Evolutionary conservation across 2,888 invertebrate species (phyloP), one percentile per base, ranked within the genome.

Genomic region (Melangyna quadrimaculata): DNA sequence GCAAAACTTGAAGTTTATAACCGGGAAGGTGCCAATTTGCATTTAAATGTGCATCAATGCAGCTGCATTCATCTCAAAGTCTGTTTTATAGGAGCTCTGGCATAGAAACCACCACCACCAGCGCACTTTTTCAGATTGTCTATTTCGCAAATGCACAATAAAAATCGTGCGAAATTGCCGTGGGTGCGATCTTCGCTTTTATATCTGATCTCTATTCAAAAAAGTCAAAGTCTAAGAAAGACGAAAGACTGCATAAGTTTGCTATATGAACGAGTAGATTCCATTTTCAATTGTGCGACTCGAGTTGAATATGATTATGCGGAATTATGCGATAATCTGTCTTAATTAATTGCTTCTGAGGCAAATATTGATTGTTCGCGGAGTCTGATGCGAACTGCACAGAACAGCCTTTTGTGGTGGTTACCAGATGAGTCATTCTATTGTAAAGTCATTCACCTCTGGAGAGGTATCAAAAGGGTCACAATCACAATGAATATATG

Each of bases 161-260:
- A 59, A 63, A 73, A 61, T 48, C 72, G 77, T 86, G 86, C 72
- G 80, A 86, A 78, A 81, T 80, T 73, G 69, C 61, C 75, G 84
- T 77, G 84, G 80, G 84, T 72, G 63, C n/a, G 35, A 51, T 48
- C 48, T 67, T 51, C 22, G 1, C 59, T n/a, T 48, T 35, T 51
- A 48, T 48, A 48, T 48, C 51, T 51, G 24, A 24, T 43, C 40
- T 24, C 35, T 24, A 19, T 35, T n/a, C n/a, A n/a, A n/a, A n/a
- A n/a, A n/a, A 61, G 10, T 12, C 22, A 19, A 40, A 17, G 51
- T 24, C 32, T 72, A 57, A 57, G 45, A 59, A 35, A 57, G 57
- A 7, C 35, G n/a, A n/a, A n/a, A n/a, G n/a, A n/a, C n/a, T n/a
- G n/a, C 12, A 37, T 57, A 17, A 8, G 17, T 29, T 32, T 4